Evolutionary conservation across 2,797 vertebrate genomes (phyloP), one percentile per base, ranked within the genome.

Genomic region (Pipistrellus kuhlii): DNA sequence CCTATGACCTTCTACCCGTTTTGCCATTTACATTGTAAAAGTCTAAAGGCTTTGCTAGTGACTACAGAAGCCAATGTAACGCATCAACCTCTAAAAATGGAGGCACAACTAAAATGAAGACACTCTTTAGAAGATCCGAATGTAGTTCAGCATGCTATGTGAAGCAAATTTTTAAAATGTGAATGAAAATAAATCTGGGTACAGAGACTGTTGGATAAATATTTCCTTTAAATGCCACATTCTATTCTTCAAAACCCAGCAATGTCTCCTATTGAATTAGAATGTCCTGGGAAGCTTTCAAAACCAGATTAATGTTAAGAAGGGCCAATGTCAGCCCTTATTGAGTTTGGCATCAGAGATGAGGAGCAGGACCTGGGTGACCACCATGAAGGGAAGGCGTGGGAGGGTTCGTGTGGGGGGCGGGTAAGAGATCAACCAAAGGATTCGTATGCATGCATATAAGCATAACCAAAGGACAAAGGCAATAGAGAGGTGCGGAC

Each of bases 171-270:
- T 84, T 30, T 62, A 62, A 62, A 86, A 80, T 48, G 7, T 35
- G 6, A 4, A 12, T 71, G 32, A 84, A 93, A 93, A 91, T 87
- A 87, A 93, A 44, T 66, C 51, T 55, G n/a, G 27, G 51, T 80
- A 35, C 14, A 69, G 92, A 71, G 30, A 30, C 82, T 69, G 2
- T 53, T 48, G 21, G 27, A 35, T 38, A 72, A 10, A 17, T 64
- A 62, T 57, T 46, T 75, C 23, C 72, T 71, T 68, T 55, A 64
- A 55, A 51, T 10, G 30, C 21, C 35, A 46, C 0, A 38, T 77
- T 90, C 38, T 80, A n/a, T 80, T 84, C 35, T 86, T 77, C 9
- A 88, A 76, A 87, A 78, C 44, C 44, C 53, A 78, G 30, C 44
- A 46, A 23, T 17, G 13, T 76, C 62, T 84, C n/a, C 55, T 57